These are phyloP conservation scores for Pseudopipra pipra DNA, from an alignment of 2,113 vertebrate species.

Conservation along the genomic window DNA sequence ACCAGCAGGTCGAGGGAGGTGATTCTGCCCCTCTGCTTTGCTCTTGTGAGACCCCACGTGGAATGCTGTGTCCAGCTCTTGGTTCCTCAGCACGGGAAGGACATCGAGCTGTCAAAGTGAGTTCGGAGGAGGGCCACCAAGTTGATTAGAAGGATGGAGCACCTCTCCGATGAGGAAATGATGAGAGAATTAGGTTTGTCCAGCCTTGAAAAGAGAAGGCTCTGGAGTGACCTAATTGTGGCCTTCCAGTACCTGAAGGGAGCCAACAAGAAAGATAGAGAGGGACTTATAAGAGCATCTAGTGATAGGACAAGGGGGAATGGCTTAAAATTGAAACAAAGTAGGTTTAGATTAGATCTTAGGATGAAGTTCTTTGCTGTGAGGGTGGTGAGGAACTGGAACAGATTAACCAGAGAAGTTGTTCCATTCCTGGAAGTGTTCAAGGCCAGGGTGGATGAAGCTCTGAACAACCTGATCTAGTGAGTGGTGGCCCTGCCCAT, in stretches of 20 bases:
- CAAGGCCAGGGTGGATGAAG: neutral
- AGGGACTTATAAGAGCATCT: neutral
- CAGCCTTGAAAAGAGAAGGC: neutral
- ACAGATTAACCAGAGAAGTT: neutral
- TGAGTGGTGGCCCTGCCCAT: neutral
- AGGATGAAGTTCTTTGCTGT: neutral
- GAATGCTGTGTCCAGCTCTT: neutral
- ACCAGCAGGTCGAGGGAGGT: rapidly evolving
- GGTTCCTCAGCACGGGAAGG: neutral
- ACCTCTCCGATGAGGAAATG: neutral
- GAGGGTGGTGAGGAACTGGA: neutral
- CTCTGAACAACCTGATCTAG: neutral
- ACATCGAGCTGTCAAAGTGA: neutral
- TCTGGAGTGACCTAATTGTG: neutral
- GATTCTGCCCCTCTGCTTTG: neutral
- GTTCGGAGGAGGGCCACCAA: neutral
- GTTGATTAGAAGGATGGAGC: neutral
- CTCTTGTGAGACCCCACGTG: neutral
- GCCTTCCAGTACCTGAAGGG: neutral
- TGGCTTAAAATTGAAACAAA: neutral
- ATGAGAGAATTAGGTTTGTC: neutral
- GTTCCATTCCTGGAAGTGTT: neutral
- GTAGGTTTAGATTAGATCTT: neutral
- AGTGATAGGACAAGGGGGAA: neutral
- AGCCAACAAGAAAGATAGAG: neutral